phyloP scores from a whole-genome alignment of 2,888 invertebrate genomes.

The Dolomedes plantarius region DNA sequence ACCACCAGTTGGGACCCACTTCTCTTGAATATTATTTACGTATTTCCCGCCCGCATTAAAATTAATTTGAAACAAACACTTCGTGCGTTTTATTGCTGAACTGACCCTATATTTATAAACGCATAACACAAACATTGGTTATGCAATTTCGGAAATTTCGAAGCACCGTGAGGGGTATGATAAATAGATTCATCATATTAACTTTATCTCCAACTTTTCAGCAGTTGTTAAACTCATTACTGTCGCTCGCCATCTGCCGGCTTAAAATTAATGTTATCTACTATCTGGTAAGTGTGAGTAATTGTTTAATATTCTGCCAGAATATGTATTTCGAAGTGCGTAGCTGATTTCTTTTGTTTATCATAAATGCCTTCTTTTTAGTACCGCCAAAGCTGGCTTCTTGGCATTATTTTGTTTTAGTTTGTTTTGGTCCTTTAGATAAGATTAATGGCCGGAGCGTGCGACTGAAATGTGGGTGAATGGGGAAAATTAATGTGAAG shows the following conservation, averaged over 20 bases:
- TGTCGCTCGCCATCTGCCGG: background rate
- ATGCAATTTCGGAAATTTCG: background rate
- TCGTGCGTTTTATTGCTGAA: too few species aligned
- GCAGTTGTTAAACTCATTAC: constrained; percentile 6
- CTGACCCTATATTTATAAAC: too few species aligned
- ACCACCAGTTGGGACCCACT: too few species aligned
- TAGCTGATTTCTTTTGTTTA: background rate
- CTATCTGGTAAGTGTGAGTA: constrained; percentile 9
- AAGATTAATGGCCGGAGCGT: background rate
- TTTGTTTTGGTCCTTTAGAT: background rate
- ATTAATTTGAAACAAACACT: too few species aligned
- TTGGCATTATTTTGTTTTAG: background rate
- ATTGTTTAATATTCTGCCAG: constrained; percentile 6
- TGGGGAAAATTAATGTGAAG: too few species aligned
- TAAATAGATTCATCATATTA: constrained; percentile 3
- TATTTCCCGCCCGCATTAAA: too few species aligned
- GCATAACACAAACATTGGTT: too few species aligned
- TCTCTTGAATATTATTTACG: too few species aligned
- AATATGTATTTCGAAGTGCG: background rate
- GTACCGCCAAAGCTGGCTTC: background rate
- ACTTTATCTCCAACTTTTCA: background rate
- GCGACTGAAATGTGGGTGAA: too few species aligned
- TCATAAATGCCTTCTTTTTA: background rate
- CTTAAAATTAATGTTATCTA: background rate
- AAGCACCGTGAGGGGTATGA: background rate